Evolutionary conservation across 2,113 vertebrate species (phyloP).

Genomic region (Sula dactylatra): DNA sequence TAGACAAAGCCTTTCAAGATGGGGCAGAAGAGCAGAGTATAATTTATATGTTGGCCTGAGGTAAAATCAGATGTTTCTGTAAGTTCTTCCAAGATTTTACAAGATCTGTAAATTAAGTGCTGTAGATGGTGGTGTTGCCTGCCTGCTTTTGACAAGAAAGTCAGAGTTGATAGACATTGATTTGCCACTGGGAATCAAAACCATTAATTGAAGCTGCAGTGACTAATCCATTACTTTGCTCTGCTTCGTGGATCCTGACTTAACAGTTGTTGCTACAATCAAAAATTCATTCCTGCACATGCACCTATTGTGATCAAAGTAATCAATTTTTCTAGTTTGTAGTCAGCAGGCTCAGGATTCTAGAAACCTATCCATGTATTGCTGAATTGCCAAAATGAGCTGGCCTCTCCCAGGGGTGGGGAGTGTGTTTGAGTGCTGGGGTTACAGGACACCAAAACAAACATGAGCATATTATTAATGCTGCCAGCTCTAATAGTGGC

Average conservation of each 20-base stretch:
- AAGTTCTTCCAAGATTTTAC: constrained; percentile 67
- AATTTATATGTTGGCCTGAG: constrained; percentile 63
- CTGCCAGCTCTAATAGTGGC: background rate
- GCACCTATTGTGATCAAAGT: constrained; percentile 34
- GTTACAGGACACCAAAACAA: background rate
- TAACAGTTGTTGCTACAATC: background rate
- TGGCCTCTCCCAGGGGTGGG: background rate
- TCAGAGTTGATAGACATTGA: constrained; percentile 57
- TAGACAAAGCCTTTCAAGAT: constrained; percentile 10
- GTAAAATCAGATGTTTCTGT: constrained; percentile 68
- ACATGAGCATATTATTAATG: background rate
- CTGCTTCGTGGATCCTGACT: background rate
- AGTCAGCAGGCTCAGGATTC: background rate
- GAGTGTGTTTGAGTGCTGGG: background rate
- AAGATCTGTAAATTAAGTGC: constrained; percentile 71
- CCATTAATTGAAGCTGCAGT: constrained; percentile 55
- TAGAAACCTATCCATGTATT: accelerated
- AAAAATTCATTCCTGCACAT: constrained; percentile 42
- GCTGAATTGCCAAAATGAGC: background rate
- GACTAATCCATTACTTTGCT: constrained; percentile 47
- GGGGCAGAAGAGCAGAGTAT: constrained; percentile 23
- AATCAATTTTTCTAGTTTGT: constrained; percentile 40
- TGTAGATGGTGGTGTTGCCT: background rate
- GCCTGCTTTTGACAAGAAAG: constrained; percentile 52
- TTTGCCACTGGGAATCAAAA: constrained; percentile 57